Evolutionary conservation across 2,888 invertebrate species (phyloP).

Genomic region (Spisula solida): DNA sequence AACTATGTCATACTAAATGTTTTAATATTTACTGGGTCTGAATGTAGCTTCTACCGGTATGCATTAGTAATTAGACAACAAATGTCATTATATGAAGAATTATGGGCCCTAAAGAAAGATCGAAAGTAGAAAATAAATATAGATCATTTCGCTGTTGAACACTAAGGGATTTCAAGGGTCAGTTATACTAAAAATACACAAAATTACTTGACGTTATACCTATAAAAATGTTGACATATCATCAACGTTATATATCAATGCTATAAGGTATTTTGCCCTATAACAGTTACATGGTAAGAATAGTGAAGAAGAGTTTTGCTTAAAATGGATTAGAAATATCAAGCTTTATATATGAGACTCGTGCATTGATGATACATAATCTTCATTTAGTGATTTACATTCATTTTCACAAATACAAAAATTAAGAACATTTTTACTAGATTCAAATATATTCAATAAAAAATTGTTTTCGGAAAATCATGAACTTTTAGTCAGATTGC

Average conservation of each 20-base stretch:
- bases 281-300: slow-evolving; percentile 4
- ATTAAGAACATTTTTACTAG: too few relatives aligned
- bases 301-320: background rate
- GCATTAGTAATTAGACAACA: background rate
- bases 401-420: too few relatives aligned
- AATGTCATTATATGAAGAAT: background rate
- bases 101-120: background rate
- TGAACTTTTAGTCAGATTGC: too few relatives aligned
- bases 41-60: too few relatives aligned
- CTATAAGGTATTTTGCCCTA: slow-evolving; percentile 27
- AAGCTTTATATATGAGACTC: too few relatives aligned
- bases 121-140: background rate
- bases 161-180: slow-evolving; percentile 15
- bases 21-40: too few relatives aligned
- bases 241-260: slow-evolving; percentile 1
- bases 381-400: too few relatives aligned
- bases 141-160: background rate
- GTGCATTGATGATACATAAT: too few relatives aligned
- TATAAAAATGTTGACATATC: slow-evolving; percentile 3
- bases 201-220: background rate
- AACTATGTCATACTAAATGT: too few relatives aligned
- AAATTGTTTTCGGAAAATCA: too few relatives aligned
- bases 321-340: too few relatives aligned
- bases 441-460: too few relatives aligned
- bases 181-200: slow-evolving; percentile 19